These are phyloP conservation scores for Himalopsyche anomala DNA, from an alignment of 2,888 invertebrate species.

Conservation along the genomic window DNA sequence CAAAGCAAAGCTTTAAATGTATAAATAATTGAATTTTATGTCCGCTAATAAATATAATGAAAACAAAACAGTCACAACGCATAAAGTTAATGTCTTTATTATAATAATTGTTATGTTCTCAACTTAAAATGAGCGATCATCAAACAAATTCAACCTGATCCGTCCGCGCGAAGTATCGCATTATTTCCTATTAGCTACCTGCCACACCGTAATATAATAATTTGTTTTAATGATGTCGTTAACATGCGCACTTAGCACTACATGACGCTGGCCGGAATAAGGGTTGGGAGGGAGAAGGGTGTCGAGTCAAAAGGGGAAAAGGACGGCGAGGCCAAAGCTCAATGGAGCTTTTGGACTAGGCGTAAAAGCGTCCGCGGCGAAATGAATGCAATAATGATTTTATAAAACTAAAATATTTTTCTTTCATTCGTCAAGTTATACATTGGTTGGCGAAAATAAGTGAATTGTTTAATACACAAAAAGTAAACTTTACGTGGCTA, in stretches of 20 bases:
- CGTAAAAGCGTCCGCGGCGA: neutral
- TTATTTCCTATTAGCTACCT: slow-evolving; percentile 51
- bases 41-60: neutral
- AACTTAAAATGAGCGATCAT: slow-evolving; percentile 9
- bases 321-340: slow-evolving; percentile 34
- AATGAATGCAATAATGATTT: slow-evolving; percentile 4
- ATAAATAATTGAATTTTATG: too few relatives aligned
- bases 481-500: too few relatives aligned
- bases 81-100: neutral
- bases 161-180: slow-evolving; percentile 43
- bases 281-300: slow-evolving; percentile 32
- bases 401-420: too few relatives aligned
- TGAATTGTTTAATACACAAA: too few relatives aligned
- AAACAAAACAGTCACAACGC: neutral
- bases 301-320: slow-evolving; percentile 11
- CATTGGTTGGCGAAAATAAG: too few relatives aligned
- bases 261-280: slow-evolving; percentile 9
- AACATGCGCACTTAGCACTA: slow-evolving; percentile 59
- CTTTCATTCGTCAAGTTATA: too few relatives aligned
- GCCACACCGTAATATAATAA: slow-evolving; percentile 57
- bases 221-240: slow-evolving; percentile 64
- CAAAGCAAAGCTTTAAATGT: too few relatives aligned
- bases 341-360: slow-evolving; percentile 11
- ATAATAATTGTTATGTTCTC: neutral
- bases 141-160: slow-evolving; percentile 22